Percentiles rank a stretch among this genome's conserved stretches.
phyloP scores from a whole-genome alignment of 2,797 vertebrate genomes.

The Linurgus olivaceus region DNA sequence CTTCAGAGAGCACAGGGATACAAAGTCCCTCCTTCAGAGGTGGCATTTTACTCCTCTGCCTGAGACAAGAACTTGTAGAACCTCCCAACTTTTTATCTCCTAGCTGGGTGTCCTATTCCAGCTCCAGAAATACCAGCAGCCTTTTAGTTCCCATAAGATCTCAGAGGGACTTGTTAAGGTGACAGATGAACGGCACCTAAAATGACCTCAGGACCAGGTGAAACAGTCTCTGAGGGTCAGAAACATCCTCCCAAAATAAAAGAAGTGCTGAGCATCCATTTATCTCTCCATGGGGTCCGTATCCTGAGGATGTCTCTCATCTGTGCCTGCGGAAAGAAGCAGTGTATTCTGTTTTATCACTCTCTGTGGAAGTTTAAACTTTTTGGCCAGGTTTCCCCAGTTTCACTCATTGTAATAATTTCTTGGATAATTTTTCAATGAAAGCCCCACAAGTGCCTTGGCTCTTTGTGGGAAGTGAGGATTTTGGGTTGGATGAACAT shows the following conservation, averaged over 20 bases:
- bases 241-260: background rate
- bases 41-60: background rate
- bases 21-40: background rate
- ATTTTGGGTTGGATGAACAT: background rate
- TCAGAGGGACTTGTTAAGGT: background rate
- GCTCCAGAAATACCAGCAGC: background rate
- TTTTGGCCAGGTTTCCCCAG: background rate
- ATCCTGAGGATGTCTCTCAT: background rate
- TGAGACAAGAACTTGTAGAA: background rate
- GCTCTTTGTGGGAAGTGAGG: background rate
- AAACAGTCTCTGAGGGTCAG: background rate
- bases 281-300: background rate
- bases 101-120: background rate
- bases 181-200: background rate
- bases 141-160: background rate
- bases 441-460: background rate
- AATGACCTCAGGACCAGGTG: background rate
- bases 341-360: background rate
- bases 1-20: background rate
- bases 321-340: background rate
- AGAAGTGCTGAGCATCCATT: background rate
- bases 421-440: background rate
- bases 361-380: background rate
- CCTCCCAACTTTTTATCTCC: accelerated
- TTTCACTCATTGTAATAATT: background rate